phyloP scores from a whole-genome alignment of 92 coral and sea anemone species.

The Epizoanthus rinbou region DNA sequence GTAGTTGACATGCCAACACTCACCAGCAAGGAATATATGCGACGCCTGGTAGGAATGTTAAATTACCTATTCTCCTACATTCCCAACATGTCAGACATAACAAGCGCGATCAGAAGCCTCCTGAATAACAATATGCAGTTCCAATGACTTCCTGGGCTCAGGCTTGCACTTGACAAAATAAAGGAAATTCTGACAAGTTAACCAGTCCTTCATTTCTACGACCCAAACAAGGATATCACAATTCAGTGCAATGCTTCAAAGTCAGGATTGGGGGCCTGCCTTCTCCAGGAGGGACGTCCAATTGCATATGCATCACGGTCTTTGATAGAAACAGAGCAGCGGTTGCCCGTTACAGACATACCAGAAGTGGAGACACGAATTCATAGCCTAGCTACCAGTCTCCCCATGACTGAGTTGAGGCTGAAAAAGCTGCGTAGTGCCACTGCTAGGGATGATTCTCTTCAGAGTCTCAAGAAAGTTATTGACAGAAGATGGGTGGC shows the following conservation, averaged over 20 bases:
- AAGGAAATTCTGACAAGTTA: conserved; percentile 15
- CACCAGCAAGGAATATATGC: conserved; percentile 35
- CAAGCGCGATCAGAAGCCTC: conserved; percentile 25
- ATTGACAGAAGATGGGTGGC: conserved; percentile 43
- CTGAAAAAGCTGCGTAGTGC: conserved; percentile 21
- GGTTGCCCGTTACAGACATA: conserved; percentile 18
- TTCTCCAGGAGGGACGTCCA: conserved; percentile 35
- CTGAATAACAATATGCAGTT: conserved; percentile 45
- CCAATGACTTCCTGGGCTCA: conserved; percentile 21
- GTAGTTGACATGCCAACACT: conserved; percentile 28
- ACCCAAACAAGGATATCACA: conserved; percentile 23
- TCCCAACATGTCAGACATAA: conserved; percentile 38
- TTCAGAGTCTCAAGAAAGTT: conserved; percentile 28
- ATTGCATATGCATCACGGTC: no score
- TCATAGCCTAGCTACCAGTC: conserved; percentile 29
- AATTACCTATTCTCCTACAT: conserved; percentile 40
- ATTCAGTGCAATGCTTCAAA: conserved; percentile 37
- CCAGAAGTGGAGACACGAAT: neutral
- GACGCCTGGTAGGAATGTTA: conserved; percentile 42
- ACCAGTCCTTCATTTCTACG: conserved; percentile 32
- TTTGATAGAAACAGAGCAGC: conserved; percentile 35
- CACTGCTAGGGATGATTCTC: conserved; percentile 26
- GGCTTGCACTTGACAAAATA: conserved; percentile 20
- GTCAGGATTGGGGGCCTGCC: conserved; percentile 36
- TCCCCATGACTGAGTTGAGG: conserved; percentile 20